Evolutionary conservation across 2,113 vertebrate species (phyloP).

Genomic region (Paradoxurus hermaphroditus): DNA sequence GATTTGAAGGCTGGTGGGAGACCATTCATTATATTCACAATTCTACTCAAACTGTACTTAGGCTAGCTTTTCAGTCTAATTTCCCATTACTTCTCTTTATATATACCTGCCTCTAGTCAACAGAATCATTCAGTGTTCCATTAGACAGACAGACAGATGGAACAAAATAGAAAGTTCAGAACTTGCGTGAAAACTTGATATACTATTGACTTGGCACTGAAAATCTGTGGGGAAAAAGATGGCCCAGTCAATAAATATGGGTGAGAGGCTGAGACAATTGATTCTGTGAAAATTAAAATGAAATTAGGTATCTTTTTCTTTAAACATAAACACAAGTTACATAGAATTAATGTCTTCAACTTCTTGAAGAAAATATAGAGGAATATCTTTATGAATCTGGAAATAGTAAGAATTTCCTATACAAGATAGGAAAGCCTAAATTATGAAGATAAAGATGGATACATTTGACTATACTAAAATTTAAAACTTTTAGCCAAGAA

Average conservation of each 20-base stretch:
- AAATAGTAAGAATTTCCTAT: neutral
- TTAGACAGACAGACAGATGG: neutral
- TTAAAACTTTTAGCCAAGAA: neutral
- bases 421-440: neutral
- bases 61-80: neutral
- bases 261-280: neutral
- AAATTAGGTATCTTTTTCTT: neutral
- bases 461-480: neutral
- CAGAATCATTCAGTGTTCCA: neutral
- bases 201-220: neutral
- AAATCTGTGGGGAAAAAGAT: neutral
- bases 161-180: neutral
- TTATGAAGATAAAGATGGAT: neutral
- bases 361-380: neutral
- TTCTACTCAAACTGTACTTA: neutral
- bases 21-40: neutral
- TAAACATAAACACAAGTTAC: neutral
- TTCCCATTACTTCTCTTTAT: neutral
- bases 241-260: neutral
- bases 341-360: neutral
- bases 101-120: neutral
- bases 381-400: neutral
- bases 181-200: neutral
- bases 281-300: conserved; percentile 11
- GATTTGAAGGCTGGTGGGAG: neutral